Base-by-base conservation (phyloP, 2,113 vertebrate species). In the Gobius niger region DNA sequence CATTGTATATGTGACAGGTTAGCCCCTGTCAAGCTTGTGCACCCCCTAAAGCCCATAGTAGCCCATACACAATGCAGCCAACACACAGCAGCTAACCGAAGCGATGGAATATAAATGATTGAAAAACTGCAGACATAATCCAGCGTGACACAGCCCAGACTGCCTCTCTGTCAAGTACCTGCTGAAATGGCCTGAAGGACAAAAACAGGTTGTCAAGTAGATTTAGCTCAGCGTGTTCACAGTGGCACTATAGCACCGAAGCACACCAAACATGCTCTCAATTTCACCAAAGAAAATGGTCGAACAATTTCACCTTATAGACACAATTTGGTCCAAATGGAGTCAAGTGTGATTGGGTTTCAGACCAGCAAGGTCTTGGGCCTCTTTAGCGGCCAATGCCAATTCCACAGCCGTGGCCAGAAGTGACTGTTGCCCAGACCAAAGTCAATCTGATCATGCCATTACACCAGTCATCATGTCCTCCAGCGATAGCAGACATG, bases 311-410 rank as follows among this genome's bases (percentile, higher is more conserved):
- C 42, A 49, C 19, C 69, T 70, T 44, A 47, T 57, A 19, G 59
- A 69, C 47, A 75, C n/a, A 56, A 49, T 64, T 56, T 46, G 69
- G 72, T 69, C 12, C 0, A 44, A 75, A 75, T 2, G 49, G 44
- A 60, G 62, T 67, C 59, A 42, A 14, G 15, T 73, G 65, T 75
- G 24, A 65, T 47, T 81, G 63, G 67, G 69, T 50, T 68, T 65
- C 1, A 18, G n/a, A 72, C 65, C 77, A 68, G 54, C 2, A 8
- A 51, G 42, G 67, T 73, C 68, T 44, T 18, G 13, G 53, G 60
- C 47, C 47, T 54, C 65, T 49, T 42, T 44, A 8, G n/a, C 64
- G 51, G 68, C 49, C n/a, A 34, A 34, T 60, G 47, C 52, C 75
- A 70, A 77, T 75, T 69, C 69, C 53, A 70, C 13, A 47, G 24